These are phyloP conservation scores for Eulemur coronatus DNA, from an alignment of 2,797 vertebrate genomes.

Conservation along the genomic window DNA sequence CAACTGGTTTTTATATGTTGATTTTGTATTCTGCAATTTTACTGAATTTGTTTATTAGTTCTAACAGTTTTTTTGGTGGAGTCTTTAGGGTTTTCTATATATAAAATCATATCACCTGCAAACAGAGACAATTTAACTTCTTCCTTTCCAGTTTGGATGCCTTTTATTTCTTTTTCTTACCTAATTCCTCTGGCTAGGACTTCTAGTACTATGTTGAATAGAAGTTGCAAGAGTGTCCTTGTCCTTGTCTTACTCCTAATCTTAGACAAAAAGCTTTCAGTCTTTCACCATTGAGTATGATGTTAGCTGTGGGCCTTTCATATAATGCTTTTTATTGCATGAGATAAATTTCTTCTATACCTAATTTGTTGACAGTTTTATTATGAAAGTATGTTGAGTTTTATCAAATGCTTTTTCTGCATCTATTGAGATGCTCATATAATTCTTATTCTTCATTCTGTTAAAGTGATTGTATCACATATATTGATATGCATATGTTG, in stretches of 20 bases:
- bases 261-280: neutral
- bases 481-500: neutral
- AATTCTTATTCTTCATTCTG: neutral
- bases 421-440: neutral
- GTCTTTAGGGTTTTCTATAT: neutral
- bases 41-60: neutral
- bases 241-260: neutral
- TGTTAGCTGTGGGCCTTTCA: neutral
- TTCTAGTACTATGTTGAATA: neutral
- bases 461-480: neutral
- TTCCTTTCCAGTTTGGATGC: neutral
- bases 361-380: neutral
- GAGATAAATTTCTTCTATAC: neutral
- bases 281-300: neutral
- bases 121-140: neutral
- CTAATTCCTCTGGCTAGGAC: neutral
- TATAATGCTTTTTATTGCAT: neutral
- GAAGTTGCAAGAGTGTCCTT: neutral
- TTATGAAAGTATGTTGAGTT: neutral
- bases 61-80: neutral
- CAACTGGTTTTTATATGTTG: neutral
- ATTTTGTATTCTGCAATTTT: neutral
- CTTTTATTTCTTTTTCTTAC: neutral
- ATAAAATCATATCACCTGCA: neutral
- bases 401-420: neutral